These are phyloP conservation scores for Lindbergichthys nudifrons DNA, from an alignment of 2,797 vertebrate species.

Conservation along the genomic window DNA sequence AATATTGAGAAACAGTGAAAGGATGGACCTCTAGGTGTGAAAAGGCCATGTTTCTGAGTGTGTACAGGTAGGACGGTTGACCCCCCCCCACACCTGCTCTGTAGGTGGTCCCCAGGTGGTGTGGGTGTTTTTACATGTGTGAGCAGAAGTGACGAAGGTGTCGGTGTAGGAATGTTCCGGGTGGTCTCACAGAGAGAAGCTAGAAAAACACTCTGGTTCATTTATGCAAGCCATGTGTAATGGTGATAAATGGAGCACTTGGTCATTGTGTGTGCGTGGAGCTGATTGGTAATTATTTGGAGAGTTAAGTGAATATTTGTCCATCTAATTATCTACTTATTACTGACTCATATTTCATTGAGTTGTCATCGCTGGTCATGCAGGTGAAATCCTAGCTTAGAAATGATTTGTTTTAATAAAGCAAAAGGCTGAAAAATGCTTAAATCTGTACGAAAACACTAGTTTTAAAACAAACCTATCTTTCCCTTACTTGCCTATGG, in stretches of 20 bases:
- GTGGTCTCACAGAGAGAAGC: slow-evolving; percentile 28
- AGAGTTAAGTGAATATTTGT: slow-evolving; percentile 6
- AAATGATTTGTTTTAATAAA: neutral
- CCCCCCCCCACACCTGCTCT: slow-evolving; percentile 23
- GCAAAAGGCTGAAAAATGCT: no score
- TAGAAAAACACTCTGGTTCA: slow-evolving; percentile 27
- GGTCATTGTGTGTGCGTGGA: neutral
- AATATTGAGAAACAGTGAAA: neutral
- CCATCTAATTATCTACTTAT: slow-evolving; percentile 11
- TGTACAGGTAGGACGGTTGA: slow-evolving; percentile 38
- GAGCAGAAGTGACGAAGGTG: slow-evolving; percentile 2
- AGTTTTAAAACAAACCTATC: no score
- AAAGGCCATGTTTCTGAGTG: neutral
- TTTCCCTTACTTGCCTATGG: neutral
- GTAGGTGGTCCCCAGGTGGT: slow-evolving; percentile 59
- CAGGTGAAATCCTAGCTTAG: neutral
- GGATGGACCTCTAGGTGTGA: neutral
- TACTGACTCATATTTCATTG: neutral
- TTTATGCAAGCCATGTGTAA: neutral
- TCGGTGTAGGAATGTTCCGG: neutral
- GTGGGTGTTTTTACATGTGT: slow-evolving; percentile 11
- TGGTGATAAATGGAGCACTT: slow-evolving; percentile 38
- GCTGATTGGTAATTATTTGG: slow-evolving; percentile 38
- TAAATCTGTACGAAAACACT: no score
- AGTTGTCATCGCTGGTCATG: neutral